Percentiles rank a stretch among this genome's conserved stretches.
phyloP scores from a whole-genome alignment of 2,888 invertebrate species.

The Oscheius sp. region DNA sequence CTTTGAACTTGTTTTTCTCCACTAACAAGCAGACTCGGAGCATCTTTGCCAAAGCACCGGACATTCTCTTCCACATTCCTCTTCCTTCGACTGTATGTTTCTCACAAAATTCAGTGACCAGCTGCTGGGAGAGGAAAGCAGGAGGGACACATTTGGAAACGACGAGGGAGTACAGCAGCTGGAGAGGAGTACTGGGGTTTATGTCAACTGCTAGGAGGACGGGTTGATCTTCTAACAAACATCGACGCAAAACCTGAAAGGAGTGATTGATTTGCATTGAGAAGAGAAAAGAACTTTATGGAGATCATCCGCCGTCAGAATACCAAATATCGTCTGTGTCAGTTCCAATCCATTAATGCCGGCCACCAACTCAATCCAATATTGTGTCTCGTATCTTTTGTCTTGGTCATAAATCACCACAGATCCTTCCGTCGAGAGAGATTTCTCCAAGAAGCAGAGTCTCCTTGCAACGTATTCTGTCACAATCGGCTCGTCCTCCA shows the following conservation, averaged over 20 bases:
- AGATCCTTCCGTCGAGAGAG: neutral
- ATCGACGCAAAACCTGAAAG: neutral
- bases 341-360: neutral
- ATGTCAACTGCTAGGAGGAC: neutral
- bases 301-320: neutral
- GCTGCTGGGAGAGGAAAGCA: constrained; percentile 15
- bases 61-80: constrained; percentile 14
- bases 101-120: constrained; percentile 29
- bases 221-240: constrained; percentile 7
- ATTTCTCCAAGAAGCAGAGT: constrained; percentile 11
- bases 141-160: constrained; percentile 28
- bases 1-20: neutral
- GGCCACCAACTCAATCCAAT: constrained; percentile 5
- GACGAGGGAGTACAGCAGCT: constrained; percentile 2
- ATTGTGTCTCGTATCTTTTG: neutral
- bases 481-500: constrained; percentile 15
- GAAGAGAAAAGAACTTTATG: constrained; percentile 2
- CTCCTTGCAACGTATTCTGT: neutral
- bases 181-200: neutral
- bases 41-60: neutral
- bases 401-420: neutral
- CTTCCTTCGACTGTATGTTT: constrained; percentile 25
- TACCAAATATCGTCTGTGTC: neutral
- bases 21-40: neutral
- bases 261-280: neutral